These are phyloP conservation scores for Acropora tenuis DNA, from an alignment of 64 coral and sea anemone species.

Conservation along the genomic window DNA sequence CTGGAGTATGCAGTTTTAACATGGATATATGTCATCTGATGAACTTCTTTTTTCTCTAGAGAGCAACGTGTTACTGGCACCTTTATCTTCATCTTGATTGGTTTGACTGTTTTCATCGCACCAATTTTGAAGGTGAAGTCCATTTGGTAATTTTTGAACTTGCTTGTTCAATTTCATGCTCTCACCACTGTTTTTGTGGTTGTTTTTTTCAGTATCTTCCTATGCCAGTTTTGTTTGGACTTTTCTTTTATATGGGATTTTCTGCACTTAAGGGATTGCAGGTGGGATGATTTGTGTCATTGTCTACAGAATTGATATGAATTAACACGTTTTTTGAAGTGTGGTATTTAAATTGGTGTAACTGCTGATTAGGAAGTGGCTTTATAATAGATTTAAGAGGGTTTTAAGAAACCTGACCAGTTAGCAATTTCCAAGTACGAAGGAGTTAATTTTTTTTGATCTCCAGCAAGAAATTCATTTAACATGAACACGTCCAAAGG, in stretches of 20 bases:
- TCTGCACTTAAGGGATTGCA: conserved; percentile 88
- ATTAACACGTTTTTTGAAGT: no score
- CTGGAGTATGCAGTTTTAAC: no score
- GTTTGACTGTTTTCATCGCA: conserved; percentile 85
- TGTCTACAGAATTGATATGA: no score
- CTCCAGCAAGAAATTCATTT: no score
- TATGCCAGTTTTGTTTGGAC: conserved; percentile 95
- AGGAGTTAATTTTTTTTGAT: no score
- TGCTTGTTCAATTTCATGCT: background rate
- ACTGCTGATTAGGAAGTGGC: no score
- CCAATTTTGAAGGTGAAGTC: conserved; percentile 84
- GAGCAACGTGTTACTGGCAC: conserved; percentile 92
- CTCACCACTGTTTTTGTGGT: background rate
- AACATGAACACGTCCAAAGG: no score
- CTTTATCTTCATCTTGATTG: conserved; percentile 92
- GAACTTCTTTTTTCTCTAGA: conserved; percentile 30
- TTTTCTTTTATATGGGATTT: conserved; percentile 98
- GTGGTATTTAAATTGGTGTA: no score
- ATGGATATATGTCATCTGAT: no score
- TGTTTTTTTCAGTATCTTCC: conserved; percentile 71
- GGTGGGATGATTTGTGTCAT: conserved; percentile 32
- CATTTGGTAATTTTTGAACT: background rate
- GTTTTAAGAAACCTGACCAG: no score
- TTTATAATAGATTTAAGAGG: no score
- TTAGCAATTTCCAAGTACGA: no score